Evolutionary conservation across 2,888 invertebrate genomes (phyloP).

Genomic region (Alsophila aescularia): DNA sequence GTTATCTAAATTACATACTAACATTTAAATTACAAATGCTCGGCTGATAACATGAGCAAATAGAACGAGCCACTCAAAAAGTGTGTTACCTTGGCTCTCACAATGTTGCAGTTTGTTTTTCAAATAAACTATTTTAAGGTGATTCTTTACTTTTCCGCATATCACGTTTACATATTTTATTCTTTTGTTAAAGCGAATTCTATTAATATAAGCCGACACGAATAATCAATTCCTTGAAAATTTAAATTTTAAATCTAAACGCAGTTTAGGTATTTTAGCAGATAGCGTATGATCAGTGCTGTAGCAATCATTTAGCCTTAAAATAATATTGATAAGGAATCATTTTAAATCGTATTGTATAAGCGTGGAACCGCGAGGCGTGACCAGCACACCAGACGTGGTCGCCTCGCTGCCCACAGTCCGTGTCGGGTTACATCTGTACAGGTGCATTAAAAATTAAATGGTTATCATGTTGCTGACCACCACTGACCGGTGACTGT

Average conservation of each 20-base stretch:
- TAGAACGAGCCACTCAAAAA: constrained; percentile 30
- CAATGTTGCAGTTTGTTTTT: constrained; percentile 33
- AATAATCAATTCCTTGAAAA: too few relatives aligned
- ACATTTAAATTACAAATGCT: constrained; percentile 18
- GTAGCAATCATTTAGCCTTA: too few relatives aligned
- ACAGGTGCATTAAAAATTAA: constrained; percentile 64
- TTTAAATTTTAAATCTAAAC: too few relatives aligned
- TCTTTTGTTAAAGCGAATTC: background rate
- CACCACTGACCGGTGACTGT: constrained; percentile 1
- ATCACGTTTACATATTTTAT: constrained; percentile 12
- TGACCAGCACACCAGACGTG: constrained; percentile 55
- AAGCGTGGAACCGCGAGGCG: constrained; percentile 45
- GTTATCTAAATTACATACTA: constrained; percentile 17
- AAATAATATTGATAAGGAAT: background rate
- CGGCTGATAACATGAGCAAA: constrained; percentile 30
- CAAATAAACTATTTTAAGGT: constrained; percentile 26
- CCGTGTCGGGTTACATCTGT: constrained; percentile 63
- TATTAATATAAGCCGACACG: background rate
- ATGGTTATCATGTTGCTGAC: constrained; percentile 12
- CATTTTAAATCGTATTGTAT: constrained; percentile 40
- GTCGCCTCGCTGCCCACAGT: constrained; percentile 62
- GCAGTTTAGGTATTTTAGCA: too few relatives aligned
- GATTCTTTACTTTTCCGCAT: constrained; percentile 28
- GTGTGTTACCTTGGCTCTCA: constrained; percentile 32
- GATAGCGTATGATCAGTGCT: too few relatives aligned